Evolutionary conservation across 2,113 vertebrate species (phyloP).

Genomic region (Aramus guarauna): DNA sequence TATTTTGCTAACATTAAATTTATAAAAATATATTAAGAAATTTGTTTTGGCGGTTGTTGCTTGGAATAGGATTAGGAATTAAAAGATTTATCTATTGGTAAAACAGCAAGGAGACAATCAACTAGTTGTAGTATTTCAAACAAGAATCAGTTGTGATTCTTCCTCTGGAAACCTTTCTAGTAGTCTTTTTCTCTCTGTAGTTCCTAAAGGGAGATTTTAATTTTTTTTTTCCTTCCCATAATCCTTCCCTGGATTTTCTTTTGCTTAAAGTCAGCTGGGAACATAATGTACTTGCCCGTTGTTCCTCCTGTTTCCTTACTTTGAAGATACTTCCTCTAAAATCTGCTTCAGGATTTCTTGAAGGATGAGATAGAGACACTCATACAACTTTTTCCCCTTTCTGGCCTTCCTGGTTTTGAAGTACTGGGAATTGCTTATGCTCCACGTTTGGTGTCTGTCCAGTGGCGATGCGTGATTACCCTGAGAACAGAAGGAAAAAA

Average conservation of each 20-base stretch:
- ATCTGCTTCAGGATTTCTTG: constrained; percentile 52
- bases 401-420: constrained; percentile 31
- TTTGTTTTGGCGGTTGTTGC: not conserved
- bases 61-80: not conserved
- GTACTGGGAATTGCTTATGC: not conserved
- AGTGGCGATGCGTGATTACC: not conserved
- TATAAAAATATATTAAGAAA: not conserved
- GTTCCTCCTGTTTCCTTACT: constrained; percentile 51
- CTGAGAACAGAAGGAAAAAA: constrained; percentile 49
- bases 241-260: not conserved
- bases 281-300: not conserved
- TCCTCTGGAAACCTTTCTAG: not conserved
- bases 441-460: not conserved
- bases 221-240: not conserved
- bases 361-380: constrained; percentile 43
- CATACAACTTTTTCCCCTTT: not conserved
- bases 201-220: not conserved
- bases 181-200: not conserved
- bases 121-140: not conserved
- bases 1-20: not conserved
- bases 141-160: not conserved
- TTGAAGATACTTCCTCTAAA: constrained; percentile 59
- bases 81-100: not conserved
- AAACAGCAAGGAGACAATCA: not conserved
- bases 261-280: constrained; percentile 7